Evolutionary conservation across 2,888 invertebrate genomes (phyloP), one percentile per base, ranked within the genome.

Genomic region (Cryptops parisi): DNA sequence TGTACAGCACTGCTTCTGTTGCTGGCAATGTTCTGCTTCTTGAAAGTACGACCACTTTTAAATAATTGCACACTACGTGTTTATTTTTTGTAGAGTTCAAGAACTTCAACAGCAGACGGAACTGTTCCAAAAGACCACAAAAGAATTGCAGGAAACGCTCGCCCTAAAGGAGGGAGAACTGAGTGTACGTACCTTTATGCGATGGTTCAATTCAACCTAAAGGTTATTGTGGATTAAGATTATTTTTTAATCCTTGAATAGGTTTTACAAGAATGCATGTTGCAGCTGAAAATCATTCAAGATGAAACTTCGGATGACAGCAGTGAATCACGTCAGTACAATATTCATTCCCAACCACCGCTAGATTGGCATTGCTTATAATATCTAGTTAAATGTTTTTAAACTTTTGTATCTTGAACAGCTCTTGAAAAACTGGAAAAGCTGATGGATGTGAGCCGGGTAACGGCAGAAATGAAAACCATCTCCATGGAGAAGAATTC

Each of bases 391-490:
- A n/a, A n/a, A n/a, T n/a, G n/a, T n/a, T n/a, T n/a, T n/a, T n/a
- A n/a, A n/a, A n/a, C n/a, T 15, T 33, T 33, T 33, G 33, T 33
- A 9, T 9, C 15, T 33, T 33, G 33, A 33, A 19, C 19, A 51
- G 52, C 45, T 25, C 41, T 19, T n/a, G 33, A 53, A 24, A 48
- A 51, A 4, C 27, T 54, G 19, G 70, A 73, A 38, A 74, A 74
- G 54, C 64, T 78, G 23, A 71, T 79, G 45, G 74, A 78, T 60
- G 72, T 74, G 39, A 76, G 74, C 39, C 72, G 73, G 44, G 68
- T 75, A 15, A 77, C 76, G 60, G 78, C 79, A 0, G 78, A 81
- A 63, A 67, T 78, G 1, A 67, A 73, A 26, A 73, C 76, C 55
- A 63, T 76, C 21, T 70, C 72, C 54, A 71, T 72, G 54, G 79